A percentile compares a stretch with the other conserved stretches of the same genome.
Evolutionary conservation across 2,888 invertebrate species (phyloP).

Genomic region (Meloe dianella): DNA sequence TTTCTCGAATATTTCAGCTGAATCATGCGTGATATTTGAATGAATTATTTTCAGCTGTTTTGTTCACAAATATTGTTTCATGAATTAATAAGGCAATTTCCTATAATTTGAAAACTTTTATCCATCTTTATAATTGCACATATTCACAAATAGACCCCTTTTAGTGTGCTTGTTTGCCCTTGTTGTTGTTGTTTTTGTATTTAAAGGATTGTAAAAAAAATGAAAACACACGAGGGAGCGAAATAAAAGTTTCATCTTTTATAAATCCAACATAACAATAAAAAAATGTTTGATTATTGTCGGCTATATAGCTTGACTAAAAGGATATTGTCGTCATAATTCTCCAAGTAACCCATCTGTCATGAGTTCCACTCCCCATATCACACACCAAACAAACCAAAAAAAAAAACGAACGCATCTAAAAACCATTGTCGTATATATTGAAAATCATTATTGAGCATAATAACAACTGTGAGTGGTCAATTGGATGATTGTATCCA

Average conservation of each 20-base stretch:
- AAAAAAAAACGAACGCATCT: background rate
- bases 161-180: too few relatives aligned
- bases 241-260: background rate
- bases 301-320: background rate
- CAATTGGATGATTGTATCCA: conserved; percentile 4
- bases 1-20: background rate
- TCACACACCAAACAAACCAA: too few relatives aligned
- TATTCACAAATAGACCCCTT: too few relatives aligned
- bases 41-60: background rate
- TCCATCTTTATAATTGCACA: too few relatives aligned
- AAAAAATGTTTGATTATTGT: background rate
- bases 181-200: too few relatives aligned
- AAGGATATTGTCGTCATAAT: background rate
- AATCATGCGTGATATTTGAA: background rate
- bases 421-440: background rate
- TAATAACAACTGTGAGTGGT: background rate
- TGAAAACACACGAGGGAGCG: background rate
- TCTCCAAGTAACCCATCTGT: background rate
- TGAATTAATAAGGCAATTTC: background rate
- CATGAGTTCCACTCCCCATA: background rate
- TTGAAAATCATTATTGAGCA: background rate
- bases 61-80: background rate
- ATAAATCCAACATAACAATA: background rate
- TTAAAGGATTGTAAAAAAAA: too few relatives aligned
- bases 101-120: too few relatives aligned